Evolutionary conservation across 2,888 invertebrate species (phyloP).

Genomic region (Diogma glabrata): DNA sequence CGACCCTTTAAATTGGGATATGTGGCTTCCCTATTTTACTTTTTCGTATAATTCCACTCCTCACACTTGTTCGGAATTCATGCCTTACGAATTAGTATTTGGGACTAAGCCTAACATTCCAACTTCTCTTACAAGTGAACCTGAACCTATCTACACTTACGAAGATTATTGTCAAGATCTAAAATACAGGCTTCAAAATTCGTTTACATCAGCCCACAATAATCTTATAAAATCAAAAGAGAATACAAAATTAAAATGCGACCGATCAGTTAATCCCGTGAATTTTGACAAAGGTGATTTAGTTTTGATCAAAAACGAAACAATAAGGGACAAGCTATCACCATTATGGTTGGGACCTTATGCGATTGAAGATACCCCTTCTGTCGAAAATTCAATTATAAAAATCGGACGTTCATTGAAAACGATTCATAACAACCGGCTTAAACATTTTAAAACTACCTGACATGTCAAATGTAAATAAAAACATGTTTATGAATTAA

Average conservation of each 20-base stretch:
- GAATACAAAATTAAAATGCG: background rate
- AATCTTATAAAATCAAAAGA: background rate
- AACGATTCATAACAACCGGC: background rate
- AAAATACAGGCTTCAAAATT: background rate
- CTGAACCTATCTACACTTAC: background rate
- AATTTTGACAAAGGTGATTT: background rate
- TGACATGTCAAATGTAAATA: no score
- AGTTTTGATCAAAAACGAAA: conserved; percentile 4
- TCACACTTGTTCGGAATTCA: no score
- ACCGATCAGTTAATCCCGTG: background rate
- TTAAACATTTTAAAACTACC: background rate
- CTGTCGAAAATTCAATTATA: background rate
- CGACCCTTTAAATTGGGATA: background rate
- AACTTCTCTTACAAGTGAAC: background rate
- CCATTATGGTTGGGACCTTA: background rate
- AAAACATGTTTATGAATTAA: no score
- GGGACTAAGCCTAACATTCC: background rate
- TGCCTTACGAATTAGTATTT: no score
- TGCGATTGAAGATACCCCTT: background rate
- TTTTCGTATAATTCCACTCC: conserved; percentile 8
- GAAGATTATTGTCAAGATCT: background rate
- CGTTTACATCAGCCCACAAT: background rate
- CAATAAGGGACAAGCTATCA: background rate
- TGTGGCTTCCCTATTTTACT: background rate
- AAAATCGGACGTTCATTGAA: background rate